Evolutionary conservation across 2,888 invertebrate genomes (phyloP), one percentile per base, ranked within the genome.

Genomic region (Thyatira batis): DNA sequence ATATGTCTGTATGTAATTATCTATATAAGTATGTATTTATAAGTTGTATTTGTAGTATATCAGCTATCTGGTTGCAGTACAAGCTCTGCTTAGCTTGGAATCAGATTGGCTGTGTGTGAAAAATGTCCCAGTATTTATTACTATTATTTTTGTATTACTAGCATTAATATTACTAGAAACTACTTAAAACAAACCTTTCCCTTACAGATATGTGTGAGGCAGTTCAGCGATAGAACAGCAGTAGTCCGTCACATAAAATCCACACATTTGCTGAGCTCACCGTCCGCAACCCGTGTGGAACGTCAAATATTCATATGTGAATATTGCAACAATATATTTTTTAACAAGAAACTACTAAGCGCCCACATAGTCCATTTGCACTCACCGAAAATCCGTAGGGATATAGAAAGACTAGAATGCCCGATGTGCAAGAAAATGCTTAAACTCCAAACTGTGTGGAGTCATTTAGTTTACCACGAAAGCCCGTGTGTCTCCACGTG

Each of bases 251-350:
- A 89, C 43, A 67, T 86, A 1, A 78, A 84, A 28, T 58, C 59
- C 0, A 50, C 63, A 0, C 89, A 89, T 20, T 57, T 89, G 0
- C 59, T 71, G 0, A 84, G 79, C n/a, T 68, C 83, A 0, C 71
- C 73, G 0, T 53, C 67, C 0, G 79, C 87, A 0, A 49, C 50
- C 0, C 51, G 78, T 0, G 60, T 89, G 0, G 83, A 86, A 54
- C 62, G 83, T 0, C 76, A 86, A 20, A 67, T 85, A 1, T 89
- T 67, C 52, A 61, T 87, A 0, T 89, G 89, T 4, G 63, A 84
- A 0, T 1, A 60, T 0, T 89, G 89, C 11, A 20, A 61, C 0
- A 52, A 65, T 0, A 46, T 88, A 3, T 88, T 85, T 62, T 89
- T 88, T 60, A 87, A 87, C 55, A 88, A 88, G 43, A 43, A 57